A percentile compares a stretch with the other conserved stretches of the same genome.
Conservation (phyloP, 2,888 invertebrate genomes). For the Buathra laborator region DNA sequence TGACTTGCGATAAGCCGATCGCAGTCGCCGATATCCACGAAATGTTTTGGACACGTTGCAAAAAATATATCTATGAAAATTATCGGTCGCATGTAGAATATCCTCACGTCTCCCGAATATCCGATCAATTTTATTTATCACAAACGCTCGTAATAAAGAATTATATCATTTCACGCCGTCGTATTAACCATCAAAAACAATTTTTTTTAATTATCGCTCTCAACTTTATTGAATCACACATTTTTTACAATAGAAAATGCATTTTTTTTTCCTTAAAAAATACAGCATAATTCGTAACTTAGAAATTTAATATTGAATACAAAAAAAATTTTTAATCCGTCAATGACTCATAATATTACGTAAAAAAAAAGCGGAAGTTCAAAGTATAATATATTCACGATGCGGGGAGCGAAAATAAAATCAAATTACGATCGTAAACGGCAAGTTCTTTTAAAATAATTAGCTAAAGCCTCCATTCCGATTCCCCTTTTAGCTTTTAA, state of each 20-base stretch:
- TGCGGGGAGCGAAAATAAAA: background rate
- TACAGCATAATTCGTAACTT: background rate
- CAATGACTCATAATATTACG: background rate
- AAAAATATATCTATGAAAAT: background rate
- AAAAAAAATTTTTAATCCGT: background rate
- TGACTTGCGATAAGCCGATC: background rate
- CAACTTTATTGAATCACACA: conserved; percentile 24
- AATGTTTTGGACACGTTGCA: background rate
- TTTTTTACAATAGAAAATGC: background rate
- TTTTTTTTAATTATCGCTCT: background rate
- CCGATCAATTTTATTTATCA: background rate
- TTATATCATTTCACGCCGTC: background rate
- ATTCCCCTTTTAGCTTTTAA: conserved; percentile 1
- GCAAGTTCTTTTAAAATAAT: background rate
- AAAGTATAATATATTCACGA: background rate
- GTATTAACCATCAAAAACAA: background rate
- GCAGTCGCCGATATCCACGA: background rate
- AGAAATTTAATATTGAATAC: background rate
- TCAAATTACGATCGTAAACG: background rate
- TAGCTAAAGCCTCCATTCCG: conserved; percentile 4
- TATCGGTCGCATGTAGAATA: background rate
- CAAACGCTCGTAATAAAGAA: background rate
- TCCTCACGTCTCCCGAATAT: background rate
- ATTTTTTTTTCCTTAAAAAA: background rate
- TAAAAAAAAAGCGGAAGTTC: background rate